Base-by-base conservation (phyloP, 2,797 vertebrate genomes). In the Hydrocynus forskahlii region DNA sequence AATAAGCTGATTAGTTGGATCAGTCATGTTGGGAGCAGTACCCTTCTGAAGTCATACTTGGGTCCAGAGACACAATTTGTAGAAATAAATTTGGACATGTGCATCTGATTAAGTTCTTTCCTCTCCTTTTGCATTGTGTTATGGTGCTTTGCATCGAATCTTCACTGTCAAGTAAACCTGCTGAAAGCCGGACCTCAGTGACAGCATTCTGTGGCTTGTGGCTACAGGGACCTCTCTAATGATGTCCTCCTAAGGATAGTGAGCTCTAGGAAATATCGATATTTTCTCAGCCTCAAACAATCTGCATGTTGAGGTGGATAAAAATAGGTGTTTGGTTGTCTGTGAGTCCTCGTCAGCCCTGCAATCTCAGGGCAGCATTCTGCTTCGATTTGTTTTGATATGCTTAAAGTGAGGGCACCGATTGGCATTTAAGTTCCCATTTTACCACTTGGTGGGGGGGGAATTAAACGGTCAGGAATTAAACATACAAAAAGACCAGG, bases 311-410 rank as follows among this genome's bases (percentile, higher is more conserved):
- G 38, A 54, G 67, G 19, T 52, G 54, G 68, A 59, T 50, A 63
- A 57, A 38, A 66, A 25, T 59, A 40, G 12, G 9, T 12, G 7
- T 50, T 6, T 19, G 57, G 7, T n/a, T 54, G 70, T n/a, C 62
- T 66, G 48, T 7, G 17, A 38, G 79, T 55, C 62, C 16, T 62
- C 35, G 23, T 35, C 29, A 16, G 38, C 35, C 19, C 55, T 66
- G 75, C 48, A 25, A 35, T 64, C 50, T 78, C 75, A 45, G n/a
- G 55, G 4, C 55, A 69, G 57, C 71, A 57, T 63, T 76, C 55
- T 25, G 48, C 63, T 63, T 62, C 71, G 74, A 66, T 82, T 82
- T 82, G 13, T 45, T 67, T 78, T 82, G 68, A 67, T 62, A 81
- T 29, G 74, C 59, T 43, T 19, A 23, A 70, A 76, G 59, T 7